These are phyloP conservation scores for Merodon equestris DNA, from an alignment of 2,888 invertebrate species.

Conservation along the genomic window DNA sequence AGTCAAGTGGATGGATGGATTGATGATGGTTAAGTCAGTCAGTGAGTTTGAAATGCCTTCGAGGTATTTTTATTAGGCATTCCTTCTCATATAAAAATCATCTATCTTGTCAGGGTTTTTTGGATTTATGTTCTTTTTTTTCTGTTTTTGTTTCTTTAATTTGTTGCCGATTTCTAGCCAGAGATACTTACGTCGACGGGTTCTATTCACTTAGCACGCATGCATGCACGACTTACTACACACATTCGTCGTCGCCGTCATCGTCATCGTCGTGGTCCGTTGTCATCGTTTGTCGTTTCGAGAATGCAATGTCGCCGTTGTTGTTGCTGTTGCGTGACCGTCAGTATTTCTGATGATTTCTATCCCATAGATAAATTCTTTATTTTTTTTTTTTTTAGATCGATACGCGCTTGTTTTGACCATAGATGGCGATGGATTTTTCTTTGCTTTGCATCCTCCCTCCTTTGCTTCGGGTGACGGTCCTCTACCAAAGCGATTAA, in stretches of 20 bases:
- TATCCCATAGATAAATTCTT: slow-evolving; percentile 19
- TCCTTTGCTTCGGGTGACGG: not conserved
- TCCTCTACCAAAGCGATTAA: slow-evolving; percentile 51
- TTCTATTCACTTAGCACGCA: slow-evolving; percentile 16
- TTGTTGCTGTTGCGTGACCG: slow-evolving; percentile 8
- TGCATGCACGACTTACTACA: slow-evolving; percentile 49
- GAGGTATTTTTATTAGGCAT: slow-evolving; percentile 67
- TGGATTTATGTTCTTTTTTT: not conserved
- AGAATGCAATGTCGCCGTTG: slow-evolving; percentile 1
- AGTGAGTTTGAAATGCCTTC: slow-evolving; percentile 59
- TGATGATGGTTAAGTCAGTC: slow-evolving; percentile 67
- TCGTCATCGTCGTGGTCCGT: slow-evolving; percentile 40
- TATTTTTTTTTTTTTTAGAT: slow-evolving; percentile 19
- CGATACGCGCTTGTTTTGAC: slow-evolving; percentile 37
- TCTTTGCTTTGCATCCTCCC: slow-evolving; percentile 17
- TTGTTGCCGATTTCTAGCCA: slow-evolving; percentile 56
- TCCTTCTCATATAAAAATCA: slow-evolving; percentile 61
- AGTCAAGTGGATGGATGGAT: slow-evolving; percentile 54
- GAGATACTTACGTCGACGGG: slow-evolving; percentile 24
- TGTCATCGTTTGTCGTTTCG: slow-evolving; percentile 64
- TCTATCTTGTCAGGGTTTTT: slow-evolving; percentile 59
- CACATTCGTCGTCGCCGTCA: slow-evolving; percentile 13
- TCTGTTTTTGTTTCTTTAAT: too few relatives aligned
- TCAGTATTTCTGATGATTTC: not conserved
- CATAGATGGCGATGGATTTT: slow-evolving; percentile 48